phyloP scores from a whole-genome alignment of 2,113 vertebrate species.

The Pseudolaguvia tuberculata region DNA sequence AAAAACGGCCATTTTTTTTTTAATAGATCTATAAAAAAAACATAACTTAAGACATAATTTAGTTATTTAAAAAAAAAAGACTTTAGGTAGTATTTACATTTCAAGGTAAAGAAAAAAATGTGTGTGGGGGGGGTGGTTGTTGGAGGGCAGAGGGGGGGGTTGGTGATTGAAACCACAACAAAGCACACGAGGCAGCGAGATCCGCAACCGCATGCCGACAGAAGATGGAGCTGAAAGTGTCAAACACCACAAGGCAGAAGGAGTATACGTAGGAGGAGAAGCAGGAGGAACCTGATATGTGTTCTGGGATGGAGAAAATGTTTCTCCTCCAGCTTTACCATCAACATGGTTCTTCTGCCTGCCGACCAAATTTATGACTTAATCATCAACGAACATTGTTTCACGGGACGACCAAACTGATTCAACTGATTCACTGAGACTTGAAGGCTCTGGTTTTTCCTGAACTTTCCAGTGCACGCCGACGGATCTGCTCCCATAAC shows the following conservation, averaged over 20 bases:
- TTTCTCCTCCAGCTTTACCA: slow-evolving; percentile 3
- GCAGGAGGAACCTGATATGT: slow-evolving; percentile 28
- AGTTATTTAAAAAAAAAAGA: background rate
- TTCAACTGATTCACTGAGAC: background rate
- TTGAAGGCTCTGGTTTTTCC: slow-evolving; percentile 20
- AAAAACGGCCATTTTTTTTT: background rate
- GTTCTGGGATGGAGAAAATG: slow-evolving; percentile 30
- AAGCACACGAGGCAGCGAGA: slow-evolving; percentile 22
- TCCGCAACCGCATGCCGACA: slow-evolving; percentile 33
- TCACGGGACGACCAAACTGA: background rate
- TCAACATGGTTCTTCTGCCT: background rate
- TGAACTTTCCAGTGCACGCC: slow-evolving; percentile 3
- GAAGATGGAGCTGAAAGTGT: slow-evolving; percentile 32
- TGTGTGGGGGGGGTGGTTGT: too few relatives aligned
- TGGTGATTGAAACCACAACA: slow-evolving; percentile 1
- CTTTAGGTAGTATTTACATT: slow-evolving; percentile 45
- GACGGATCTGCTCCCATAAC: slow-evolving; percentile 21
- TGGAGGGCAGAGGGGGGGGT: too few relatives aligned
- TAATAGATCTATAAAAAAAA: slow-evolving; percentile 18
- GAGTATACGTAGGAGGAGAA: slow-evolving; percentile 34
- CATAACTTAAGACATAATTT: slow-evolving; percentile 46
- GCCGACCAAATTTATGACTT: slow-evolving; percentile 17
- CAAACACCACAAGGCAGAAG: slow-evolving; percentile 23
- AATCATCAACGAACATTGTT: slow-evolving; percentile 6
- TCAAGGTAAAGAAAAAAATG: slow-evolving; percentile 28